These are phyloP conservation scores for Drosophila leonis DNA, from an alignment of 2,888 invertebrate species.

Conservation along the genomic window DNA sequence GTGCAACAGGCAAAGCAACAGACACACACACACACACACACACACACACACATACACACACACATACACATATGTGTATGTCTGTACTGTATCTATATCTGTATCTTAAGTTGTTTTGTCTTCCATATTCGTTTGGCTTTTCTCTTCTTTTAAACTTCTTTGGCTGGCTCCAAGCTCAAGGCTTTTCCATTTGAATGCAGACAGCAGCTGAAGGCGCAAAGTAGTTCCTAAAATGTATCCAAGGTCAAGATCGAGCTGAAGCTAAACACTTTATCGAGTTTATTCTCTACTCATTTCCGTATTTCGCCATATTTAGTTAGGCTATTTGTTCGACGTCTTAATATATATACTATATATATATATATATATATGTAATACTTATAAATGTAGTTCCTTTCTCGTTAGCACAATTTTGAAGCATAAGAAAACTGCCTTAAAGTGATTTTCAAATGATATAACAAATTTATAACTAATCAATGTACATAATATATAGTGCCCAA, in stretches of 20 bases:
- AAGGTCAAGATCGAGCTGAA: slow-evolving; percentile 23
- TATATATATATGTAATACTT: slow-evolving; percentile 6
- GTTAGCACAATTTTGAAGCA: slow-evolving; percentile 60
- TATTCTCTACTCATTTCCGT: not conserved
- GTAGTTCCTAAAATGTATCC: slow-evolving; percentile 59
- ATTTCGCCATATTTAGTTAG: not conserved
- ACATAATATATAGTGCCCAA: slow-evolving; percentile 64
- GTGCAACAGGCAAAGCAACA: slow-evolving; percentile 32
- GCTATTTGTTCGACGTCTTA: slow-evolving; percentile 12
- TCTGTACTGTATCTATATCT: not conserved
- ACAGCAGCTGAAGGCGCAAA: slow-evolving; percentile 38
- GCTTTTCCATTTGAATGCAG: slow-evolving; percentile 27
- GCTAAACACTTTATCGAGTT: not conserved
- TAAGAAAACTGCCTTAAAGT: slow-evolving; percentile 80
- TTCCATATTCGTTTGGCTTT: slow-evolving; percentile 5
- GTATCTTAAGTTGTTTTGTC: not conserved
- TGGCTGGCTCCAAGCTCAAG: slow-evolving; percentile 15
- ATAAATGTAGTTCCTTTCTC: slow-evolving; percentile 60
- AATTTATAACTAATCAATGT: slow-evolving; percentile 58
- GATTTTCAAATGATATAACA: slow-evolving; percentile 69
- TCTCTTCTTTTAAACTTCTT: not conserved
- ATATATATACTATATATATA: slow-evolving; percentile 1
- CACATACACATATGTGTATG: not conserved
- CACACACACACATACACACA: slow-evolving; percentile 29
- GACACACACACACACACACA: slow-evolving; percentile 29